These are phyloP conservation scores for Xiphophorus hellerii DNA, from an alignment of 2,113 vertebrate genomes.

Conservation along the genomic window DNA sequence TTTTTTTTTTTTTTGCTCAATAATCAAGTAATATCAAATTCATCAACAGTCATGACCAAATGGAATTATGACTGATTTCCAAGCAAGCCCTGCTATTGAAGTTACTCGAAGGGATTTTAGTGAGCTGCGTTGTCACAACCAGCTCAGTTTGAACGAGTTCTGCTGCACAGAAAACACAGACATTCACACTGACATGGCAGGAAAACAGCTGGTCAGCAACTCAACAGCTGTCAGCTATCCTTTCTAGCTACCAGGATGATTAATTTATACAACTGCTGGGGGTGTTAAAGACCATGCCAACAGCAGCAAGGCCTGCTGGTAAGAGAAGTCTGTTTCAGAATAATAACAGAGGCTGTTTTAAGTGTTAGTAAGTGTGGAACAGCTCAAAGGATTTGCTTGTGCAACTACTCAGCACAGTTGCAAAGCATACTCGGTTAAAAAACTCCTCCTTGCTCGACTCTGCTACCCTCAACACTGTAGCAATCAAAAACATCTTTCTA, in stretches of 20 bases:
- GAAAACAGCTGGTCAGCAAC: conserved; percentile 46
- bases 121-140: background rate
- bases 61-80: background rate
- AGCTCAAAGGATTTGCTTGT: conserved; percentile 20
- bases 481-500: background rate
- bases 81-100: background rate
- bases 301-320: conserved; percentile 11
- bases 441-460: background rate
- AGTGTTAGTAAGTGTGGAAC: background rate
- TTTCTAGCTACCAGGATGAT: conserved; percentile 29
- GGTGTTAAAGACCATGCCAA: conserved; percentile 29
- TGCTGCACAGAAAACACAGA: conserved; percentile 19
- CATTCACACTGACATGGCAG: background rate
- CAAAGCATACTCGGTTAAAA: conserved; percentile 4
- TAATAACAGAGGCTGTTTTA: conserved; percentile 1
- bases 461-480: background rate
- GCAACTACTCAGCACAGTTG: background rate
- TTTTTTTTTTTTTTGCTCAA: background rate
- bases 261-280: conserved; percentile 40
- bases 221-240: conserved; percentile 43
- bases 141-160: background rate
- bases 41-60: background rate
- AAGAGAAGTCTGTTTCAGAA: conserved; percentile 6
- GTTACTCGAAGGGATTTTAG: background rate
- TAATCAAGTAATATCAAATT: background rate